Base-by-base conservation (phyloP, 2,888 invertebrate species). In the Ichneumoninae sp. region DNA sequence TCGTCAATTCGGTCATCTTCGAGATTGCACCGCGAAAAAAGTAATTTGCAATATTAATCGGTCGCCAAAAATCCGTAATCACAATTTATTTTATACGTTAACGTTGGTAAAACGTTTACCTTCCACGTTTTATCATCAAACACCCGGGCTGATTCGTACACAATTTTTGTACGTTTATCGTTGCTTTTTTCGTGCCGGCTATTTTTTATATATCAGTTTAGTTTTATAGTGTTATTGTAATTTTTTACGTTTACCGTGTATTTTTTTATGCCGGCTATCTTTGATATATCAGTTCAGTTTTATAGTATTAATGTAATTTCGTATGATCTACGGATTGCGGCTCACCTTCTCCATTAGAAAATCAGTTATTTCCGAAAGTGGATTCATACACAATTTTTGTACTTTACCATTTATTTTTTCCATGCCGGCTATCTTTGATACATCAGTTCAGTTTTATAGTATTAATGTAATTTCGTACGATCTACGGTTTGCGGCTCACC, bases 331-430 rank as follows among this genome's bases (percentile, higher is more conserved):
- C 19, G 7, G 7, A 22, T 54, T 10, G 19, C 22, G 3, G 47
- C 30, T 75, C 69, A 33, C 66, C 40, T 76, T 57, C 16, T 66
- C 76, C 57, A 66, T 82, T 81, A 71, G 40, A 75, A 16, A 70
- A 75, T 68, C 40, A 36, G 30, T 63, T 69, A 76, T 70, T 76
- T 30, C 65, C 47, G 50, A 63, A 52, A 63, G 80, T 47, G 7
- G 8, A 57, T 8, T 47, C 22, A 6, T 33, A 7, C 33, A 33
- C 33, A 33, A 33, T 33, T 33, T 33, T 33, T 33, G 7, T 33
- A 33, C 33, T 7, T 19, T 19, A n/a, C 7, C 7, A 8, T 52
- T 52, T 52, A 7, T 52, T n/a, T 19, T 19, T 19, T 19, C 6
- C n/a, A 1, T 52, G 7, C 52, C 52, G 1, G n/a, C 19, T 19